Conservation (phyloP, 1,140 invertebrate species). For the Plectus sambesii region DNA sequence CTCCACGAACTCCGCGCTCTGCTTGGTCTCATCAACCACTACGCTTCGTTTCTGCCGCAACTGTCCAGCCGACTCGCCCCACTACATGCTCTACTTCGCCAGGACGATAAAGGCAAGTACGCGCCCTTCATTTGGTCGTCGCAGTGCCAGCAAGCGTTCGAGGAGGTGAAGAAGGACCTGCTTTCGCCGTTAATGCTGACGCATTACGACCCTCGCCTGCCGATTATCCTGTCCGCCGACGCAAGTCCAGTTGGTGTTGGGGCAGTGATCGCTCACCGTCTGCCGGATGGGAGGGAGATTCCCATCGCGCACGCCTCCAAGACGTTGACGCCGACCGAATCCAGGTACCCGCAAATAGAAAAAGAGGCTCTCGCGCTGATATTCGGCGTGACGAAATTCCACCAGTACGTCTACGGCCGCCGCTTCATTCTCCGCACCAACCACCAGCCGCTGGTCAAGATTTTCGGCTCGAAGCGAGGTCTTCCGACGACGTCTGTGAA, state of each 20-base stretch:
- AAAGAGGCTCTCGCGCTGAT: constrained; percentile 50
- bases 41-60: constrained; percentile 12
- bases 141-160: constrained; percentile 25
- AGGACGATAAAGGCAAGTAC: constrained; percentile 18
- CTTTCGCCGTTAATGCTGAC: constrained; percentile 29
- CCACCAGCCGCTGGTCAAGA: constrained; percentile 47
- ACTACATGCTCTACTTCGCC: constrained; percentile 11
- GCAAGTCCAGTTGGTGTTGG: constrained; percentile 49
- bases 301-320: constrained; percentile 46
- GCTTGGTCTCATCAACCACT: constrained; percentile 26
- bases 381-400: constrained; percentile 46
- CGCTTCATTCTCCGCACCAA: constrained; percentile 49
- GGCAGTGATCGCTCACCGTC: constrained; percentile 48
- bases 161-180: constrained; percentile 34
- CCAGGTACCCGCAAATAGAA: constrained; percentile 49
- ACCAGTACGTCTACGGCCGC: constrained; percentile 47
- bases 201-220: constrained; percentile 44
- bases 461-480: constrained; percentile 43
- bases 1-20: constrained; percentile 23
- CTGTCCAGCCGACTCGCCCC: constrained; percentile 3
- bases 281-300: constrained; percentile 31
- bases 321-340: constrained; percentile 41
- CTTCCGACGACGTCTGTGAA: constrained; percentile 42
- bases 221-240: constrained; percentile 49
- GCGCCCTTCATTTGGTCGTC: constrained; percentile 11